A percentile compares a stretch with the other conserved stretches of the same genome.
Evolutionary conservation across 1,140 invertebrate species (phyloP).

Genomic region (Microplitis mediator): DNA sequence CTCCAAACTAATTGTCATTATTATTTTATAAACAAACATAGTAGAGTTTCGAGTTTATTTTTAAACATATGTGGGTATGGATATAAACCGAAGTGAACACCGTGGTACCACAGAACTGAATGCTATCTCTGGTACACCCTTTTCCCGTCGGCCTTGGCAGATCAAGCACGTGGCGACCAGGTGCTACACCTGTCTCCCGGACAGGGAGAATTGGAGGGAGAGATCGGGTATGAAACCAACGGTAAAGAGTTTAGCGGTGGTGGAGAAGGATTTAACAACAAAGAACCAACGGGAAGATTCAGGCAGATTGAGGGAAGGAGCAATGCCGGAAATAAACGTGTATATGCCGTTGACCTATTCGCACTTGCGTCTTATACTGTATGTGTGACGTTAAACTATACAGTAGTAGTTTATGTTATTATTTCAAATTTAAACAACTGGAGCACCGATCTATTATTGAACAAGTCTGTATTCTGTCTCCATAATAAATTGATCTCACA

Average conservation of each 20-base stretch:
- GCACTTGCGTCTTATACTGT: constrained; percentile 4
- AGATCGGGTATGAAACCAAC: constrained; percentile 12
- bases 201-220: not conserved
- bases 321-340: constrained; percentile 59
- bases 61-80: too few species aligned
- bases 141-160: constrained; percentile 11
- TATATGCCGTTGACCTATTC: constrained; percentile 53
- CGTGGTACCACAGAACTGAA: not conserved
- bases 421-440: not conserved
- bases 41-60: too few species aligned
- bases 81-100: too few species aligned
- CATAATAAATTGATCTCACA: not conserved
- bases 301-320: constrained; percentile 32
- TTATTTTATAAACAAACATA: too few species aligned
- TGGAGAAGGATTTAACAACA: constrained; percentile 7
- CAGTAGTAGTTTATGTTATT: not conserved
- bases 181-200: constrained; percentile 24
- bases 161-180: constrained; percentile 23
- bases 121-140: not conserved
- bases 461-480: not conserved
- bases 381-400: too few species aligned
- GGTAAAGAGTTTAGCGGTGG: constrained; percentile 25
- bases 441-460: constrained; percentile 9
- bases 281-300: constrained; percentile 17
- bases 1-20: too few species aligned